phyloP scores from a whole-genome alignment of 2,113 vertebrate species.

The Syngnathus scovelli region DNA sequence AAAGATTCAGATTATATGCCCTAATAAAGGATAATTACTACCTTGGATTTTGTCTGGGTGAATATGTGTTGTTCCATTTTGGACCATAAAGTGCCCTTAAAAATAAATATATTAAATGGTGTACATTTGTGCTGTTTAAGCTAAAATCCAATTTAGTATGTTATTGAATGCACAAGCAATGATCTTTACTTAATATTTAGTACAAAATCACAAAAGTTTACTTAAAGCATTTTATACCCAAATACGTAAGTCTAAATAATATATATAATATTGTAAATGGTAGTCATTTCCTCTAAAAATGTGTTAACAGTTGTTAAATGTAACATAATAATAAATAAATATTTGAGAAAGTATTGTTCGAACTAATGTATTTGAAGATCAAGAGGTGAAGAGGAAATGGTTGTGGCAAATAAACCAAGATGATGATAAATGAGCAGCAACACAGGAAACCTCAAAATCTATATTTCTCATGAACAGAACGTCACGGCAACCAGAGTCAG shows the following conservation, averaged over 20 bases:
- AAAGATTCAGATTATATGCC: neutral
- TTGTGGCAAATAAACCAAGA: neutral
- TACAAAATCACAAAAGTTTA: neutral
- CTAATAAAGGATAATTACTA: neutral
- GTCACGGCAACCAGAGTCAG: neutral
- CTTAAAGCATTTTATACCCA: neutral
- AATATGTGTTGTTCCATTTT: too few species aligned
- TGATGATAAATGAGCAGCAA: neutral
- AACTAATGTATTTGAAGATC: too few species aligned
- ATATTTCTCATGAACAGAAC: neutral
- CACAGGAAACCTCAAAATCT: neutral
- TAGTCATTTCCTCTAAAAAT: neutral
- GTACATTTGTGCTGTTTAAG: neutral
- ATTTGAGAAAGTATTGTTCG: too few species aligned
- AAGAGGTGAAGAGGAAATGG: neutral
- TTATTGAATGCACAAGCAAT: too few species aligned
- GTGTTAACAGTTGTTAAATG: neutral
- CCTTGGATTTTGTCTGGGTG: too few species aligned
- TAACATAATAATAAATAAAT: neutral
- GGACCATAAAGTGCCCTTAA: too few species aligned
- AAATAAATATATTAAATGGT: neutral
- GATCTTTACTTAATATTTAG: neutral
- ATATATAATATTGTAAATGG: neutral
- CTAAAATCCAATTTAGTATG: too few species aligned
- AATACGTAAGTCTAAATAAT: neutral